These are phyloP conservation scores for Gymnothorax javanicus DNA, from an alignment of 2,797 vertebrate species.

Conservation along the genomic window DNA sequence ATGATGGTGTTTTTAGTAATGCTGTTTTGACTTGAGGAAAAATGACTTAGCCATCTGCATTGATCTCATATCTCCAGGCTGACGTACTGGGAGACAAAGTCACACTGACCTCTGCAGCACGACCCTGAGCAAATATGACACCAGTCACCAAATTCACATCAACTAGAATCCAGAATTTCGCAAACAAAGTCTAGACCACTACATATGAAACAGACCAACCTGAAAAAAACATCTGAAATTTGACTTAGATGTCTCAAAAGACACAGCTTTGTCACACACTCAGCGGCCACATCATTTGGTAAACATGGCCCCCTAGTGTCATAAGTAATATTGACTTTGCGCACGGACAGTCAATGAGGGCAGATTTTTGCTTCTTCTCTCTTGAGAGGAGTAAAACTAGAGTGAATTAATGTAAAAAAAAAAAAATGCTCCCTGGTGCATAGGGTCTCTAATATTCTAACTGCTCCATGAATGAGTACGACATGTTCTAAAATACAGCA, in stretches of 20 bases:
- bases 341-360: too few species aligned
- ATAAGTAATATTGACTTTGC: background rate
- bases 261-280: background rate
- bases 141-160: conserved; percentile 20
- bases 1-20: conserved; percentile 15
- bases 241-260: background rate
- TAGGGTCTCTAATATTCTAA: too few species aligned
- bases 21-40: background rate
- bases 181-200: background rate
- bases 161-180: background rate
- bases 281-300: too few species aligned
- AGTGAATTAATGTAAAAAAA: too few species aligned
- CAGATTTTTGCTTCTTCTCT: too few species aligned
- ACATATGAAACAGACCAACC: background rate
- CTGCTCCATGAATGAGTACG: too few species aligned
- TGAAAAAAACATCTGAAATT: background rate
- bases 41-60: background rate
- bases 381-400: too few species aligned
- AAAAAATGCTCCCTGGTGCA: too few species aligned
- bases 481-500: too few species aligned
- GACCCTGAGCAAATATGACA: background rate
- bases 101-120: background rate
- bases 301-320: too few species aligned
- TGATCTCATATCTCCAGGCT: background rate
- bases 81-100: background rate